Evolutionary conservation across 2,888 invertebrate genomes (phyloP), one percentile per base, ranked within the genome.

Genomic region (Empis stercorea): DNA sequence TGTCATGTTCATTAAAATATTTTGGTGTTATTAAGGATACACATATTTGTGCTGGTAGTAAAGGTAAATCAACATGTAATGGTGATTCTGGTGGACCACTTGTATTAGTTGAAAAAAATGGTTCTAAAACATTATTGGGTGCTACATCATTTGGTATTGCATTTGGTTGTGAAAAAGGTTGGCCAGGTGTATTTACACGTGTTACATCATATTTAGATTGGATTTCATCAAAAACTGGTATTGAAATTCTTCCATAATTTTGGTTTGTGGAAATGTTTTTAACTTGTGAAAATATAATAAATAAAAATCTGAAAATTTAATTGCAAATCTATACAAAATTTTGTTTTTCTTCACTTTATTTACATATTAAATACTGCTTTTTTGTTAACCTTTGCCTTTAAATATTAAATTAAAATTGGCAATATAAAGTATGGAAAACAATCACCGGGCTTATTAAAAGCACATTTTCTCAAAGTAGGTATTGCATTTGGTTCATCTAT

Each of bases 71-170:
- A 43, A 60, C 61, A 42, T 65, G 65, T 56, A 55, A 58, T 34
- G 65, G 66, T 38, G 65, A 65, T 51, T 66, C 66, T 15, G 65
- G 65, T 20, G 64, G 66, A 41, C 65, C 66, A 49, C 53, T 65
- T 52, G 56, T 59, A 4, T 42, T 54, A 14, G 14, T 23, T 2
- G 40, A 39, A 5, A 23, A 0, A 16, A 44, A 46, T 4, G n/a
- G 50, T 1, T 30, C n/a, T 9, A 27, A 30, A 3, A 48, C 52
- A 3, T 56, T 57, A 49, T 23, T 66, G 43, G 67, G 66, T 53
- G 20, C 60, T 10, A 61, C 63, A 27, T 65, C 66, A 2, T 66
- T 59, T 50, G 65, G 62, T 44, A 50, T 58, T 6, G 7, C 48
- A 4, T 13, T 44, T 43, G 61, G 62, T 46, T 66, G 66, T 52